Percentiles rank a stretch among this genome's conserved stretches.
Evolutionary conservation across 2,888 invertebrate genomes (phyloP).

Genomic region (Spilarctia lutea): DNA sequence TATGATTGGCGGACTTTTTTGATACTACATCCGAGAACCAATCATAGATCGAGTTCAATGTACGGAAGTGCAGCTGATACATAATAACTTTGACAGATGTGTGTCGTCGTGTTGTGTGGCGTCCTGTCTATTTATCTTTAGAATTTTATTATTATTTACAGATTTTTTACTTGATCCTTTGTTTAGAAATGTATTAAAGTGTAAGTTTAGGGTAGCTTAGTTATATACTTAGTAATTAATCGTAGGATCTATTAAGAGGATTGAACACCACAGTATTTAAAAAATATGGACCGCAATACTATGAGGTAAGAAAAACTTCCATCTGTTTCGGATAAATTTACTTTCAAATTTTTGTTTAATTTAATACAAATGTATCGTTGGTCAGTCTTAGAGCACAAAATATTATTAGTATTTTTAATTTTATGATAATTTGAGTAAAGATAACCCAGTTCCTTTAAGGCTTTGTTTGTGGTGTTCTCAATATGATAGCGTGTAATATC

Average conservation of each 20-base stretch:
- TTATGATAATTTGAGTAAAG: constrained; percentile 7
- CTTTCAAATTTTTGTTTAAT: constrained; percentile 42
- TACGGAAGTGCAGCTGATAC: constrained; percentile 60
- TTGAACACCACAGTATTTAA: constrained; percentile 49
- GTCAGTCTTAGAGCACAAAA: background rate
- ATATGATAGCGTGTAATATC: constrained; percentile 28
- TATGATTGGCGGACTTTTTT: constrained; percentile 46
- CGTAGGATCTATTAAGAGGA: constrained; percentile 46
- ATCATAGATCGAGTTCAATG: constrained; percentile 56
- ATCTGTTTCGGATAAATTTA: constrained; percentile 50
- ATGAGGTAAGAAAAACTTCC: constrained; percentile 78
- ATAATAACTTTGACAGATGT: constrained; percentile 58
- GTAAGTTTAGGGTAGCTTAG: constrained; percentile 58
- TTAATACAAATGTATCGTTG: background rate
- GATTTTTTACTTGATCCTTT: constrained; percentile 67
- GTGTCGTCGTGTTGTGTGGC: constrained; percentile 72
- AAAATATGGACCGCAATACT: constrained; percentile 80
- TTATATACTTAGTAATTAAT: constrained; percentile 55
- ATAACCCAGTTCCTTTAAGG: constrained; percentile 33
- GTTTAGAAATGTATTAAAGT: constrained; percentile 68
- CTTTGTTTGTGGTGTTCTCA: constrained; percentile 29
- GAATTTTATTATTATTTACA: constrained; percentile 69
- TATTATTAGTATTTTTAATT: background rate
- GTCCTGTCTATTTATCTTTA: constrained; percentile 77
- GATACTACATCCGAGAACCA: constrained; percentile 39